Conservation (phyloP, 2,888 invertebrate species). For the Bembecia ichneumoniformis region DNA sequence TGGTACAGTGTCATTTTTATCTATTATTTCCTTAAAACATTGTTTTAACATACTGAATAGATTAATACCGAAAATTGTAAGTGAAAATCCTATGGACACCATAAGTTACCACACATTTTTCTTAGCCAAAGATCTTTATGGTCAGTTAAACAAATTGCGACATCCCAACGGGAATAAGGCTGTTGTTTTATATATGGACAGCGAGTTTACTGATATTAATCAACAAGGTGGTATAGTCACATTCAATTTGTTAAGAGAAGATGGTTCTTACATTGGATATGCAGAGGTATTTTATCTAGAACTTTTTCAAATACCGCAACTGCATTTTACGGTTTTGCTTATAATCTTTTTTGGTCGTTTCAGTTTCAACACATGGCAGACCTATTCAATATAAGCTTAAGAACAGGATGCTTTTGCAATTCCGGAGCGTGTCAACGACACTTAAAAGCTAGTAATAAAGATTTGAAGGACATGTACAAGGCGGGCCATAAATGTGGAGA, state of each 20-base stretch:
- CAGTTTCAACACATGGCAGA: constrained; percentile 92
- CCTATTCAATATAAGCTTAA: constrained; percentile 85
- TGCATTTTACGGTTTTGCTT: background rate
- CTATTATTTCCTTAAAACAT: constrained; percentile 84
- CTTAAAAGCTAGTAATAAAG: constrained; percentile 76
- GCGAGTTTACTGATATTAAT: constrained; percentile 72
- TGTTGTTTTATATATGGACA: constrained; percentile 81
- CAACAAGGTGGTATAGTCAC: constrained; percentile 90
- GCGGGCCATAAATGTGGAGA: constrained; percentile 95
- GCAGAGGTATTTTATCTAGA: constrained; percentile 76
- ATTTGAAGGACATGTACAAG: constrained; percentile 83
- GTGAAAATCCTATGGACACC: constrained; percentile 67
- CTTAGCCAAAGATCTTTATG: constrained; percentile 81
- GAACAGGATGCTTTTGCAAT: constrained; percentile 98
- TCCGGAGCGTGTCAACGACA: constrained; percentile 93
- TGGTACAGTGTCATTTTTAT: constrained; percentile 90
- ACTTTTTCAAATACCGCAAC: background rate
- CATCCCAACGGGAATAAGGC: constrained; percentile 82
- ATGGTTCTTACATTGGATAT: constrained; percentile 88
- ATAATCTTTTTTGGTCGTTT: constrained; percentile 9
- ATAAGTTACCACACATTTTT: constrained; percentile 82
- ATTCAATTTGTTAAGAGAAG: constrained; percentile 86
- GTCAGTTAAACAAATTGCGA: constrained; percentile 71
- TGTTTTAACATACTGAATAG: constrained; percentile 83
- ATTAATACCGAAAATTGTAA: constrained; percentile 70